Percentiles rank a stretch among this genome's conserved stretches.
phyloP scores from a whole-genome alignment of 2,888 invertebrate genomes.

The Netelia inedita region DNA sequence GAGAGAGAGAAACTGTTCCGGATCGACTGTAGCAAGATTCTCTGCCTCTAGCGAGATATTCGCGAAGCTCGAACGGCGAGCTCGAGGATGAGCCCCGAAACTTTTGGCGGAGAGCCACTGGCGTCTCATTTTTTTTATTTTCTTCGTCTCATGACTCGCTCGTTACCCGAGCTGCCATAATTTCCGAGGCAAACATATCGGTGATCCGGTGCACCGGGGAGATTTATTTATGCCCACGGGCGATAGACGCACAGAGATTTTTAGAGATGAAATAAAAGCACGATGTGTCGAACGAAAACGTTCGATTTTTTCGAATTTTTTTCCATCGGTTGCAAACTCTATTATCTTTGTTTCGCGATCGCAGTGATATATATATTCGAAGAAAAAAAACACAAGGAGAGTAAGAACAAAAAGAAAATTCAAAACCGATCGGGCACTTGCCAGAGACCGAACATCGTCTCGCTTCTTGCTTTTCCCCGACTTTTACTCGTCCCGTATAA shows the following conservation, averaged over 20 bases:
- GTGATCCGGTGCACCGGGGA: background rate
- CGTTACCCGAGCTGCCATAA: conserved; percentile 78
- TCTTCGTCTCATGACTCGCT: background rate
- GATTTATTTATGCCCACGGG: background rate
- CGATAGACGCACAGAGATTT: background rate
- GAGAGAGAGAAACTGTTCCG: conserved; percentile 68
- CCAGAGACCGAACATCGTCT: conserved; percentile 8
- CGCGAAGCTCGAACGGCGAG: background rate
- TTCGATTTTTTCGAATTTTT: too few relatives aligned
- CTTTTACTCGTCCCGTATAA: conserved; percentile 39
- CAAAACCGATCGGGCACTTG: conserved; percentile 7
- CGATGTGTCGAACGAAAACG: too few relatives aligned
- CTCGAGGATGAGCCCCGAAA: background rate
- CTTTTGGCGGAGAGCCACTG: conserved; percentile 7
- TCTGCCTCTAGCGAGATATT: conserved; percentile 25
- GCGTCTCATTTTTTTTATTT: background rate
- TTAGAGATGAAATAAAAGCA: background rate
- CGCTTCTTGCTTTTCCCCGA: conserved; percentile 19
- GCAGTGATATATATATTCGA: background rate
- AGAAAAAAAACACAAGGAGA: background rate
- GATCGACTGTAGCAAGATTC: conserved; percentile 64
- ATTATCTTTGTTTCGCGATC: too few relatives aligned
- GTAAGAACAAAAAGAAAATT: conserved; percentile 50
- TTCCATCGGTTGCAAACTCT: too few relatives aligned
- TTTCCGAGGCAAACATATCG: conserved; percentile 67